Percentiles rank a stretch among this genome's conserved stretches.
These are phyloP conservation scores for Druon quercuslanigerum DNA, from an alignment of 1,140 invertebrate genomes.

Conservation along the genomic window DNA sequence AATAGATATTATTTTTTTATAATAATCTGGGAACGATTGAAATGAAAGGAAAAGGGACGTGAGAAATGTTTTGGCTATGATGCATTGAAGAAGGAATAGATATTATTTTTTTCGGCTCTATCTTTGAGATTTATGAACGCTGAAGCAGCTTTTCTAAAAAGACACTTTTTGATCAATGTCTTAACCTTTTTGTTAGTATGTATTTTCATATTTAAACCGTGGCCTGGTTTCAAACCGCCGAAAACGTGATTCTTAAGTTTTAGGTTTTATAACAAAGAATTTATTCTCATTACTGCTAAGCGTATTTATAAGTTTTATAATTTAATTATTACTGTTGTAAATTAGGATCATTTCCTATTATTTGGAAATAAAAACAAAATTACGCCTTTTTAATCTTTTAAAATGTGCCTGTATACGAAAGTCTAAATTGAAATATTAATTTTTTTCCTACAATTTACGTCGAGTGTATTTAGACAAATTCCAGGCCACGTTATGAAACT, in stretches of 20 bases:
- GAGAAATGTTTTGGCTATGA: not conserved
- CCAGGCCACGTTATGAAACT: not conserved
- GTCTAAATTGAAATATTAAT: not conserved
- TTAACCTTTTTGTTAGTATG: not conserved
- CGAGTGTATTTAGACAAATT: conserved; percentile 12
- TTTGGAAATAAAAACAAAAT: not conserved
- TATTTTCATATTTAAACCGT: not conserved
- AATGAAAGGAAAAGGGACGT: not conserved
- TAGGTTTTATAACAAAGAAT: conserved; percentile 7
- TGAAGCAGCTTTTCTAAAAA: not conserved
- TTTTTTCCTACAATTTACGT: not conserved
- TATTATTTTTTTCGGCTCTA: not conserved
- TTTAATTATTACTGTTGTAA: conserved; percentile 27
- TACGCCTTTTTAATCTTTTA: not conserved
- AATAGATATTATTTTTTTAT: conserved; percentile 23
- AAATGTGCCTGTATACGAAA: conserved; percentile 6
- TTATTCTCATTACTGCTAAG: conserved; percentile 23
- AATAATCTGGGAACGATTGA: not conserved
- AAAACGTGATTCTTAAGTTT: conserved; percentile 1
- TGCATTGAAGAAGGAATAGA: not conserved
- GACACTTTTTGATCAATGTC: not conserved
- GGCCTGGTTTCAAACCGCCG: not conserved
- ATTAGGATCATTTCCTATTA: not conserved
- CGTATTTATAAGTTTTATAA: conserved; percentile 18
- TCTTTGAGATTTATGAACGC: not conserved